Evolutionary conservation across 2,888 invertebrate genomes (phyloP), one percentile per base, ranked within the genome.

Genomic region (Eristalinus sepulchralis): DNA sequence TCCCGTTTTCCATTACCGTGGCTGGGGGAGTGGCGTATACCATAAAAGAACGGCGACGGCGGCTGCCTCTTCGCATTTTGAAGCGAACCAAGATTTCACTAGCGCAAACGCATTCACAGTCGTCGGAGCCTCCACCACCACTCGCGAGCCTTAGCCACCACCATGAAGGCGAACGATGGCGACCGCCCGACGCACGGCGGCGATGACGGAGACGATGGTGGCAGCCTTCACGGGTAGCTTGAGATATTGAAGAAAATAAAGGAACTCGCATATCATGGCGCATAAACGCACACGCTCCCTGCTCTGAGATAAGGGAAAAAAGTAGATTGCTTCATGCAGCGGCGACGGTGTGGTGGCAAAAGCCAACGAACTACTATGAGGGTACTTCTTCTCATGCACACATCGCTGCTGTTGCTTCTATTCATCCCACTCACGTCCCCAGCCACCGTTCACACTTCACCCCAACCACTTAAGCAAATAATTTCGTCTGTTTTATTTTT

Each of bases 51-150:
- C 55, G 64, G 66, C 36, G 36, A 36, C 60, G 67, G 27, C 68
- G 68, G 63, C 67, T 78, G 63, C 47, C 47, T 34, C 72, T 53
- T 64, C 66, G 20, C 55, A 55, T 57, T 24, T 36, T 63, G 34
- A 31, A 71, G 71, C 70, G 60, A 62, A 76, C 66, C 55, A 55
- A 60, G 47, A 64, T 67, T 80, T 62, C 80, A 76, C 84, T 71
- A 84, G 79, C 80, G 84, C 80, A 84, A 83, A 84, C 79, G 84
- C 84, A 79, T 72, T 70, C 83, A 64, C 64, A 75, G 83, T 71
- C 62, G 33, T 34, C 64, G 47, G 47, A 17, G 17, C 47, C 47
- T 17, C 17, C n/a, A 47, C 47, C 17, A 17, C 8, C 47, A 17
- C n/a, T 13, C 11, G n/a, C 47, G 27, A 27, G 27, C 27, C 27